These are phyloP conservation scores for Ctenoplectra terminalis DNA, from an alignment of 1,140 invertebrate genomes.

Conservation along the genomic window DNA sequence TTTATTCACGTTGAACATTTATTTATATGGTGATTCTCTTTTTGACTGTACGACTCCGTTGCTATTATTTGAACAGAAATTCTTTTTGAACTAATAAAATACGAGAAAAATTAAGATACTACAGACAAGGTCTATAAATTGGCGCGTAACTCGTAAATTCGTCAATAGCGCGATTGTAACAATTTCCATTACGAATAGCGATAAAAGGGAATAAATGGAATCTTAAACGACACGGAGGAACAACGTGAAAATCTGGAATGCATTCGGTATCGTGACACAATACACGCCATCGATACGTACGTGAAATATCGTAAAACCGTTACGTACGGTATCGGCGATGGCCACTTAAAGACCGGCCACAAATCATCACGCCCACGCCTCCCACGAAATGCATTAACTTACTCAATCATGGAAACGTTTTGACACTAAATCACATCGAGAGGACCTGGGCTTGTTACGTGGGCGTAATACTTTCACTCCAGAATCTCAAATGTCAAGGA, in stretches of 20 bases:
- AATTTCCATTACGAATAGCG: neutral
- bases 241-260: conserved; percentile 21
- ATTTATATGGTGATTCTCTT: no score
- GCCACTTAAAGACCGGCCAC: conserved; percentile 41
- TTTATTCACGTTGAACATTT: no score
- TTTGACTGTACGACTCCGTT: no score
- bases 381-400: conserved; percentile 56
- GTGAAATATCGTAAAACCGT: conserved; percentile 49
- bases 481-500: conserved; percentile 52
- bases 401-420: conserved; percentile 59
- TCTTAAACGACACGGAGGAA: neutral
- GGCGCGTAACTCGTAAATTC: conserved; percentile 1
- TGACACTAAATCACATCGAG: conserved; percentile 45
- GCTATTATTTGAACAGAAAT: no score
- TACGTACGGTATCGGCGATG: conserved; percentile 38
- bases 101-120: no score
- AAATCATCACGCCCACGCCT: conserved; percentile 55
- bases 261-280: neutral
- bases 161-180: no score
- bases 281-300: conserved; percentile 32
- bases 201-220: neutral
- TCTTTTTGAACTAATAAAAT: no score
- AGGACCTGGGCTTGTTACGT: conserved; percentile 3
- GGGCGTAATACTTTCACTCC: conserved; percentile 52
- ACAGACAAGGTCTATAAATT: no score